Base-by-base conservation (phyloP, 2,888 invertebrate genomes). In the Lymantria monacha region DNA sequence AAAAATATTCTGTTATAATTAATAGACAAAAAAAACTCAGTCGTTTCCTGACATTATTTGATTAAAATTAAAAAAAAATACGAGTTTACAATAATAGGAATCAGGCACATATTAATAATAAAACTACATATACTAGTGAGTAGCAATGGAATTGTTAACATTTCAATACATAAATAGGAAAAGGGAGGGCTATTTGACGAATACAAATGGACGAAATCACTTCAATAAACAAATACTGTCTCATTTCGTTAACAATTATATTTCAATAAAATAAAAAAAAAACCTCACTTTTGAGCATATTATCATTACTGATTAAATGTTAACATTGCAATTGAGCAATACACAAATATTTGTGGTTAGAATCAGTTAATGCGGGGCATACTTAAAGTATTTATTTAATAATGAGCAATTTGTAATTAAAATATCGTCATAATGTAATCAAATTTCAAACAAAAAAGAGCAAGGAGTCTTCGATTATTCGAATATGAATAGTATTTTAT, bases 21-120 rank as follows among this genome's bases (percentile, higher is more conserved):
- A 87, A 88, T 87, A 90, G 83, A 88, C n/a, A 85, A 83, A 83
- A 86, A 85, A 83, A 83, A 86, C 81, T 88, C 91, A 90, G 91
- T 90, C 91, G 82, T 82, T 87, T 85, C 84, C 81, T 83, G 91
- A 90, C 87, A 82, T 78, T 80, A 85, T 85, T 88, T 83, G 85
- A 87, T 89, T 85, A 87, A 75, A 84, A 85, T 82, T 84, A 85
- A 81, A 41, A 83, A 40, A 83, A 72, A 84, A 83, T 84, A 87
- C 81, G 85, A 88, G 83, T 83, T 80, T 87, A 90, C 79, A 86
- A 81, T 88, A 89, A 87, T 89, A 91, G 90, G 90, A 91, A 90
- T 90, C 90, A 88, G 90, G 87, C 89, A 88, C 87, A 87, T 87
- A 83, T 78, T 73, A 80, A 70, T 73, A 66, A 66, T 67, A 63